phyloP scores from a whole-genome alignment of 2,797 vertebrate species.

The Diceros bicornis region DNA sequence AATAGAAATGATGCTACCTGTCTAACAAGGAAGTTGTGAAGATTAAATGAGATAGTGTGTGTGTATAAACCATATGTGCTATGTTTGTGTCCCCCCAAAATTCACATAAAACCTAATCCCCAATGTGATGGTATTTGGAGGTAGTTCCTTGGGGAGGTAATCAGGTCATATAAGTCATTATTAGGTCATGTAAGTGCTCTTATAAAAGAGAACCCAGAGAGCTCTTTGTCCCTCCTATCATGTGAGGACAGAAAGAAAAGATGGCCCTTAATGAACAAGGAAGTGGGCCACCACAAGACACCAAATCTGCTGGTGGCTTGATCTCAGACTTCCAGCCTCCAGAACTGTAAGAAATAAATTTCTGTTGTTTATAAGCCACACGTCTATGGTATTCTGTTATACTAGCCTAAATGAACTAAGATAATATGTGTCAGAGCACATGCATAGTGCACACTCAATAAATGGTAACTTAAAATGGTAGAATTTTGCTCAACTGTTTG shows the following conservation, averaged over 20 bases:
- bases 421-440: not conserved
- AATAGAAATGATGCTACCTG: not conserved
- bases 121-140: not conserved
- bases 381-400: not conserved
- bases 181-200: not conserved
- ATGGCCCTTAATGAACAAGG: not conserved
- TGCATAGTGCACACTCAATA: not conserved
- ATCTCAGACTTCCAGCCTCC: not conserved
- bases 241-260: not conserved
- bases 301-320: not conserved
- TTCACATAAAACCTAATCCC: slow-evolving; percentile 3
- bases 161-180: not conserved
- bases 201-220: not conserved
- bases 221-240: not conserved
- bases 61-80: not conserved
- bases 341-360: not conserved
- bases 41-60: not conserved
- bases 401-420: not conserved
- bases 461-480: not conserved
- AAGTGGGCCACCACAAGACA: not conserved
- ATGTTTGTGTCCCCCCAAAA: not conserved
- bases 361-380: not conserved
- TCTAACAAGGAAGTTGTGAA: not conserved
- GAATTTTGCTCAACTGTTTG: not conserved
- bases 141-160: not conserved